These are phyloP conservation scores for Hypothenemus hampei DNA, from an alignment of 1,140 invertebrate species.

Conservation along the genomic window DNA sequence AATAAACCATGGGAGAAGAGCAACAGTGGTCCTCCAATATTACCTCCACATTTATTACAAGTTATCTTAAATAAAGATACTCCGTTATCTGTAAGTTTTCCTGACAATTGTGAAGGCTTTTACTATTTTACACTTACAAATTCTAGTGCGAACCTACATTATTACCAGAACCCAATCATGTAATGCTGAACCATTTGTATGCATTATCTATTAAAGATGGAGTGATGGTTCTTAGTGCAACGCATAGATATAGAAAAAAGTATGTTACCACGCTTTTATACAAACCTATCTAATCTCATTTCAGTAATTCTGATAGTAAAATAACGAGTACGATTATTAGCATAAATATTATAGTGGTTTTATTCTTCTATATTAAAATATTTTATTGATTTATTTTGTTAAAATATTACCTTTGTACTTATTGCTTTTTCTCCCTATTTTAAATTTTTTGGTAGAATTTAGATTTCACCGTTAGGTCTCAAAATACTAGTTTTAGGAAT, in stretches of 20 bases:
- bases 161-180: conserved; percentile 98
- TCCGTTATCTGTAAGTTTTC: conserved; percentile 74
- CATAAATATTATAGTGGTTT: too few species aligned
- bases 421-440: too few species aligned
- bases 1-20: conserved; percentile 88
- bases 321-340: too few species aligned
- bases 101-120: conserved; percentile 5
- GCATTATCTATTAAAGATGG: conserved; percentile 99
- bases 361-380: too few species aligned
- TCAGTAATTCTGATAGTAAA: too few species aligned
- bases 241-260: conserved; percentile 96
- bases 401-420: too few species aligned
- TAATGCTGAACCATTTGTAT: conserved; percentile 99
- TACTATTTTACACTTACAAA: conserved; percentile 17
- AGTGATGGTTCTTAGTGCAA: conserved; percentile 97
- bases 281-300: conserved; percentile 96
- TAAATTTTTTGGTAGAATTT: too few species aligned
- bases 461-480: too few species aligned
- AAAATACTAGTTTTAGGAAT: too few species aligned
- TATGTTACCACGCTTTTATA: conserved; percentile 99
- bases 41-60: conserved; percentile 95
- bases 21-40: conserved; percentile 89
- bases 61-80: conserved; percentile 99
- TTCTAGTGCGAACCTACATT: conserved; percentile 94
- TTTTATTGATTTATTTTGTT: too few species aligned